phyloP scores from a whole-genome alignment of 53 echinoderm and acorn worm species.

The Glandiceps talaboti region DNA sequence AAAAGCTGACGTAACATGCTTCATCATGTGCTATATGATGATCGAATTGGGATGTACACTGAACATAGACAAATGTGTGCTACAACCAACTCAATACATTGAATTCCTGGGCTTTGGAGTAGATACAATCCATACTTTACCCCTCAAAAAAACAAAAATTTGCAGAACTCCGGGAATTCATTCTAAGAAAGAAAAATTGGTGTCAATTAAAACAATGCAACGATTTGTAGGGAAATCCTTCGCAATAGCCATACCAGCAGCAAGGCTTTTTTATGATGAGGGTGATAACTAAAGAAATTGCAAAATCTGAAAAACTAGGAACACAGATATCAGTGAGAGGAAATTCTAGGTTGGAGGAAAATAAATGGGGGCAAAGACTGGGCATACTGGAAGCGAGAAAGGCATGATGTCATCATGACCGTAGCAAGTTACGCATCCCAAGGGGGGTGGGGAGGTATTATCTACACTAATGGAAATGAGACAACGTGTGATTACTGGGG shows the following conservation, averaged over 20 bases:
- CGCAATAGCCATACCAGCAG: not conserved
- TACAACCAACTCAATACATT: not conserved
- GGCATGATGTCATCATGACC: not conserved
- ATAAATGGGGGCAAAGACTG: not conserved
- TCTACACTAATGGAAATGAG: not conserved
- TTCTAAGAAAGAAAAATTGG: not conserved
- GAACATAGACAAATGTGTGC: not conserved
- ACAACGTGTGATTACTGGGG: not conserved
- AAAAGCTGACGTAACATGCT: not conserved
- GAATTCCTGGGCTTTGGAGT: not conserved
- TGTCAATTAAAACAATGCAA: not conserved
- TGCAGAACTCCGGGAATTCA: not conserved
- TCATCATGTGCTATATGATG: not conserved
- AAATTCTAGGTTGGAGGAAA: not conserved
- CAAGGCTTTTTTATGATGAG: not conserved
- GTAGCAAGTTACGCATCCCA: not conserved
- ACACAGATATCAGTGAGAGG: not conserved
- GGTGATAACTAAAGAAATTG: not conserved
- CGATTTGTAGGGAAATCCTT: not conserved
- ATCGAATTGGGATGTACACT: not conserved
- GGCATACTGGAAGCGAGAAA: not conserved
- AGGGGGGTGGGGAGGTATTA: not conserved
- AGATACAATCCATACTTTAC: not conserved
- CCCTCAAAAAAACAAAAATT: not conserved
- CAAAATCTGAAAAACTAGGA: not conserved